Conservation (phyloP, 2,888 invertebrate genomes). For the Acleris emargana region DNA sequence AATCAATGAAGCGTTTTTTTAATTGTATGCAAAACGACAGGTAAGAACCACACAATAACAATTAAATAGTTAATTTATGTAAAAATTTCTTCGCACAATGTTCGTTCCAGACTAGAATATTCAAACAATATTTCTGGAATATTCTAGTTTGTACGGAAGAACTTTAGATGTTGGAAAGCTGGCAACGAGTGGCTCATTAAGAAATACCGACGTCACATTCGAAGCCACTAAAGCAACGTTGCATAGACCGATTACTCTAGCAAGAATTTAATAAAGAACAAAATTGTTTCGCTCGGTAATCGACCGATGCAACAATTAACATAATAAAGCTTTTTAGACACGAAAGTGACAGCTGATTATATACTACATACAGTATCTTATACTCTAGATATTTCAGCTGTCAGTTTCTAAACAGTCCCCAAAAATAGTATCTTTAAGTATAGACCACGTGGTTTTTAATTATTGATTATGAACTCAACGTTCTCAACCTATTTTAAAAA, state of each 20-base stretch:
- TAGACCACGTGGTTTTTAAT: no score
- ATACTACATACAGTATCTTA: no score
- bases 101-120: not conserved
- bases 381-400: not conserved
- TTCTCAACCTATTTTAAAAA: no score
- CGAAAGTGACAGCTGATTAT: constrained; percentile 11
- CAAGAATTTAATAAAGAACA: not conserved
- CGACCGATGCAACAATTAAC: constrained; percentile 9
- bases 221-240: constrained; percentile 10
- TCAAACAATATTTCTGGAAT: not conserved
- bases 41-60: not conserved
- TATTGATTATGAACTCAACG: no score
- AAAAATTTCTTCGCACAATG: not conserved
- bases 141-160: not conserved
- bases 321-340: constrained; percentile 13
- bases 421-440: no score
- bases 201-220: constrained; percentile 18
- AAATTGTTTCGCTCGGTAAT: not conserved
- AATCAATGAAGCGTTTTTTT: constrained; percentile 64
- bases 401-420: constrained; percentile 2
- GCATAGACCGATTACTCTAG: not conserved
- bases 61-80: not conserved
- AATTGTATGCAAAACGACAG: not conserved
- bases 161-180: not conserved
- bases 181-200: constrained; percentile 4